Base-by-base conservation (phyloP, 2,113 vertebrate species). In the Chlamydotis undulata region DNA sequence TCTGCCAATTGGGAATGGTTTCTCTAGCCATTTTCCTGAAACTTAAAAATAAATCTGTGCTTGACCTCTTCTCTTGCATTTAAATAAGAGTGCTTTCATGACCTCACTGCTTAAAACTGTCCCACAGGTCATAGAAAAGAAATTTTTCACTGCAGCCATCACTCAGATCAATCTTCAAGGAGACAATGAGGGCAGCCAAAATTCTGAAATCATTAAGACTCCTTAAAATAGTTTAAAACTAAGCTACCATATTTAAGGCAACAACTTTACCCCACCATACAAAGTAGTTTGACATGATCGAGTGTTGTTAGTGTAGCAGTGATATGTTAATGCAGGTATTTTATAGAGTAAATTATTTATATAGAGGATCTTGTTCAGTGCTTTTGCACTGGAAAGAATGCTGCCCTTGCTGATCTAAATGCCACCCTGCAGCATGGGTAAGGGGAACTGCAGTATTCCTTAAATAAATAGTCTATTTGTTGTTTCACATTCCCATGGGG, bases 331-430 rank as follows among this genome's bases (percentile, higher is more conserved):
- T 83, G 67, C 47, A 79, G 25, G 60, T 52, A 68, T 49, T 92
- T 93, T n/a, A 82, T 7, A 83, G 64, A 95, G 50, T 59, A 92
- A 94, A 95, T 92, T 96, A 94, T 95, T 97, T 95, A 96, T 89
- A 78, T 23, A 87, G 52, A 49, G 18, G 90, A 57, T 64, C 91
- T 89, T 74, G 35, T 87, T 95, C 80, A 31, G 52, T 70, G 83
- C 59, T 95, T 97, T 97, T 53, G 71, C 47, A 45, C 37, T 67
- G 53, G 80, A 90, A 96, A 94, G 84, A 97, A 96, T 80, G 71
- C 12, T 50, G 33, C 68, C 35, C 86, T 96, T 83, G 75, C 73
- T 86, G 39, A 86, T 85, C 68, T 94, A 94, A 97, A 85, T 95
- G 65, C 70, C 43, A 93, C 57, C 91, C 89, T 95, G 64, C 29